These are phyloP conservation scores for Limanda limanda DNA, from an alignment of 2,113 vertebrate species.

Conservation along the genomic window DNA sequence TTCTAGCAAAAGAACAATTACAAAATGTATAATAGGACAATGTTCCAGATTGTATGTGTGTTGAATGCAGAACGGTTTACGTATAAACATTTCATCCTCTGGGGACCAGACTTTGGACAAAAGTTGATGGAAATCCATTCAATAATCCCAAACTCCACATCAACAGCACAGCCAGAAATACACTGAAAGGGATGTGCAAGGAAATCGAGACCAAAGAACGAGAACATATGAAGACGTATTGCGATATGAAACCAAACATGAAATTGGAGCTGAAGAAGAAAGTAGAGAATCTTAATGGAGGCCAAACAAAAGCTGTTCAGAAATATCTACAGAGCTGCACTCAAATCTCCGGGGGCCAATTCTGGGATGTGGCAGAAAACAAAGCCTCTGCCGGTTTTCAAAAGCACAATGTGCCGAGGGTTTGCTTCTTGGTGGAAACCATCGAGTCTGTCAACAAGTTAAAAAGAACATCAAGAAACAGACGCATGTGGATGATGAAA, in stretches of 20 bases:
- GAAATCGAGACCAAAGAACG: not conserved
- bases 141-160: not conserved
- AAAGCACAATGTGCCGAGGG: conserved; percentile 34
- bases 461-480: not conserved
- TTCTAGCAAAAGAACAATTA: no score
- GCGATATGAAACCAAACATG: not conserved
- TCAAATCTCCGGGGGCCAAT: not conserved
- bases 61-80: no score
- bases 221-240: not conserved
- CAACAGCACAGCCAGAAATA: not conserved
- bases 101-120: not conserved
- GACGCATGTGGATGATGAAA: not conserved
- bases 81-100: not conserved
- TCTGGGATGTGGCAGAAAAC: conserved; percentile 14
- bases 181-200: not conserved
- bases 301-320: not conserved
- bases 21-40: no score
- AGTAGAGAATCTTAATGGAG: not conserved
- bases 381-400: not conserved
- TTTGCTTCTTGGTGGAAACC: not conserved
- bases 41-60: no score
- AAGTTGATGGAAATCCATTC: not conserved
- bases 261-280: not conserved
- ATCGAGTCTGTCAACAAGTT: not conserved
- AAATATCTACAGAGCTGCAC: not conserved